Base-by-base conservation (phyloP, 2,888 invertebrate genomes). In the Apamea epomidion region DNA sequence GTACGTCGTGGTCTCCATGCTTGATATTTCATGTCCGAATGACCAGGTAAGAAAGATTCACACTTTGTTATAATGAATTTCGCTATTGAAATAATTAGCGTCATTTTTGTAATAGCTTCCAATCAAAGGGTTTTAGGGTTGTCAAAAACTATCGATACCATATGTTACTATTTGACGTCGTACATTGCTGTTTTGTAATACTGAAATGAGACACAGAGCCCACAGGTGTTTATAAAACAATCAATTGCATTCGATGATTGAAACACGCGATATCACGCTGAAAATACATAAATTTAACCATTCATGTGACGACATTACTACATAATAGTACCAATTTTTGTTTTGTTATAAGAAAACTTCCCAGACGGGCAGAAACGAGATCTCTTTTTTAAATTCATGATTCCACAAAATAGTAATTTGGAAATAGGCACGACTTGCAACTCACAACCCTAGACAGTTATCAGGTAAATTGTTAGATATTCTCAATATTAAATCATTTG, bases 51-150 rank as follows among this genome's bases (percentile, higher is more conserved):
- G 21, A 45, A 32, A 37, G 29, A 64, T 48, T 67, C 8, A 29
- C n/a, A 18, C n/a, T 48, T 21, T 45, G 21, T 48, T 58, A 58
- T 1, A 45, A 21, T 58, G 4, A 62, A 64, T 45, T 74, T 60
- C 14, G 21, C 71, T 37, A 60, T 54, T 80, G 14, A 32, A 67
- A 42, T 75, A 74, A 76, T 69, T 60, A 12, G 29, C 14, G 16
- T 74, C 29, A 69, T 78, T 78, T 72, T 73, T 32, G 60, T 84
- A 67, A 75, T 75, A 16, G 64, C 21, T 48, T 65, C 18, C 45
- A 85, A 71, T 84, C 70, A 84, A 87, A 70, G 74, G 75, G 42
- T 51, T 84, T 62, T 48, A 87, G 76, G 88, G 85, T 77, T 85
- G 72, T 70, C 76, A 42, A 67, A 67, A 74, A 37, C 5, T 14